phyloP scores from a whole-genome alignment of 2,113 vertebrate species.

The Ceuthmochares aereus region DNA sequence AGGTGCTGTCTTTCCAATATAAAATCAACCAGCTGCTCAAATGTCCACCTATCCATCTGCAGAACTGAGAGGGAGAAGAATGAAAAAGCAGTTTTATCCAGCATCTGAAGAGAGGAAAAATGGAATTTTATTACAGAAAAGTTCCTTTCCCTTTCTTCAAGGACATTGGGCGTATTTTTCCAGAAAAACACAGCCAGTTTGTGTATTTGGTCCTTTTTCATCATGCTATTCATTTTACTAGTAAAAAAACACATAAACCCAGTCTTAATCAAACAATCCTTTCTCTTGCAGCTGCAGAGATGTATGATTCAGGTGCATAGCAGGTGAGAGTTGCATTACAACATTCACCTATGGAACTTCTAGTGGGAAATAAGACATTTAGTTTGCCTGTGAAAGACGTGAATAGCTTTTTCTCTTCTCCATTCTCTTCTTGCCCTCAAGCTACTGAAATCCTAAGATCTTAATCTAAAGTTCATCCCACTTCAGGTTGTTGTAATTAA shows the following conservation, averaged over 20 bases:
- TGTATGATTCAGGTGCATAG: neutral
- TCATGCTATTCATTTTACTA: neutral
- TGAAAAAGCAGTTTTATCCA: neutral
- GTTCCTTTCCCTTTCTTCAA: neutral
- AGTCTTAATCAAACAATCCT: neutral
- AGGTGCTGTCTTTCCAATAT: neutral
- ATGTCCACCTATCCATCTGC: neutral
- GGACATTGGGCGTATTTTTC: neutral
- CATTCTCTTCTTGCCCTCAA: neutral
- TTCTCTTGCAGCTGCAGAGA: neutral
- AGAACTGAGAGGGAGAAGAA: neutral
- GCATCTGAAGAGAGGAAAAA: neutral
- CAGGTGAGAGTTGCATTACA: neutral
- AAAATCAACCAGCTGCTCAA: neutral
- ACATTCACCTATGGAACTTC: rapidly evolving
- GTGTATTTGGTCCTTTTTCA: neutral
- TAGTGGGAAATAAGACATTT: neutral
- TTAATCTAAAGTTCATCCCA: neutral
- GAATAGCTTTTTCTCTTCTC: neutral
- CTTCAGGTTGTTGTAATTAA: neutral
- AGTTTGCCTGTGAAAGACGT: neutral
- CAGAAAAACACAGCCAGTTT: neutral
- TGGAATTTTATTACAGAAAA: neutral
- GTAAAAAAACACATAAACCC: neutral
- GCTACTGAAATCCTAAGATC: neutral